Evolutionary conservation across 2,797 vertebrate genomes (phyloP), one percentile per base, ranked within the genome.

Genomic region (Enteromius argenteus): DNA sequence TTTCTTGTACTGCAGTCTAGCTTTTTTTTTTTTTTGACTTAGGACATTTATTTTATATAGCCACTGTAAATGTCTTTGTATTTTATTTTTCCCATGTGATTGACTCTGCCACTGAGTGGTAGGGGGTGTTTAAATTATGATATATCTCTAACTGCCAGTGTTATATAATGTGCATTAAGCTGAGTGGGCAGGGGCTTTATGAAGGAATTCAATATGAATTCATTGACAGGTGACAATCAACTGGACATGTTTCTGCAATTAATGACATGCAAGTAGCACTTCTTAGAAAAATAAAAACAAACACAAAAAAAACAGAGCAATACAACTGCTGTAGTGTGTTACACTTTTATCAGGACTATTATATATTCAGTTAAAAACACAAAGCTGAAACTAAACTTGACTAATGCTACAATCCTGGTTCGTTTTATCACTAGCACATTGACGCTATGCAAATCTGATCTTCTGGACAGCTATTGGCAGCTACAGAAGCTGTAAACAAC

Each of bases 91-190:
- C 90, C 88, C 89, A 87, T 90, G 91, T 93, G 87, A 91, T 91
- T 91, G 90, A 90, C 86, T 85, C 92, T 92, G 95, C 95, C 96
- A 94, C 94, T 88, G 87, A 91, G 95, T 92, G 94, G 95, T 94
- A 91, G 91, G 74, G 73, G 64, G 87, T 88, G 93, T 94, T 91
- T 94, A 93, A 94, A 90, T 93, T 94, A 93, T 94, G 86, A 84
- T 89, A 91, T 88, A 90, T 89, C 91, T 92, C 86, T 86, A 84
- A 81, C 86, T 81, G 89, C 88, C 92, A 92, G 90, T 90, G 89
- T 92, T 90, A 92, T 87, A 90, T 88, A 90, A 89, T 90, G 86
- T 89, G 86, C 72, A 81, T 85, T 84, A 86, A 88, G 82, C 84
- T 84, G 82, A 85, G 78, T 79, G 62, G 66, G 79, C 75, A 71